These are phyloP conservation scores for Takifugu flavidus DNA, from an alignment of 2,113 vertebrate species.

Conservation along the genomic window DNA sequence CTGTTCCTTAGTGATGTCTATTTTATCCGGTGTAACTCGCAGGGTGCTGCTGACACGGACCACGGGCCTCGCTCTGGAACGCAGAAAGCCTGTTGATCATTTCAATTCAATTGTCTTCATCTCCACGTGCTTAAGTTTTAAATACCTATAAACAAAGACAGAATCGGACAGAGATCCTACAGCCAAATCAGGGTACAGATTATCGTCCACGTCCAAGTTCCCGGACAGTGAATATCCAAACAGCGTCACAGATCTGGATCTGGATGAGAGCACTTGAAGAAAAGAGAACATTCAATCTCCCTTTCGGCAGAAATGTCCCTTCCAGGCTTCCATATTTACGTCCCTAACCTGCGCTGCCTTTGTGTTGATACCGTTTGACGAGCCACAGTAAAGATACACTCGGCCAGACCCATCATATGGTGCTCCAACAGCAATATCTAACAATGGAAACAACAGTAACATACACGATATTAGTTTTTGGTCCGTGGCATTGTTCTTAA, in stretches of 20 bases:
- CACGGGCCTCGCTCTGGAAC: slow-evolving; percentile 82
- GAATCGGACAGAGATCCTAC: slow-evolving; percentile 90
- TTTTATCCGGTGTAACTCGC: slow-evolving; percentile 71
- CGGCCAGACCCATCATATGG: slow-evolving; percentile 83
- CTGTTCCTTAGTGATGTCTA: slow-evolving; percentile 47
- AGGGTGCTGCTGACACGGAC: slow-evolving; percentile 79
- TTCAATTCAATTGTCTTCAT: no score
- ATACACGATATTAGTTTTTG: no score
- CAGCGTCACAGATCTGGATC: slow-evolving; percentile 61
- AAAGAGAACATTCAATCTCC: not conserved
- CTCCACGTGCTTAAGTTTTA: not conserved
- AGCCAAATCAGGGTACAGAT: slow-evolving; percentile 90
- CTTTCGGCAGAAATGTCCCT: not conserved
- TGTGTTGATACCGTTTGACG: slow-evolving; percentile 75
- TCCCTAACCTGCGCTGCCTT: slow-evolving; percentile 82
- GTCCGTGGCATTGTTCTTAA: not conserved
- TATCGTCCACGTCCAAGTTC: slow-evolving; percentile 91
- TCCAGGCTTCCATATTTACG: not conserved
- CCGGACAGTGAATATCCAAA: slow-evolving; percentile 95
- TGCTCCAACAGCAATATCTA: slow-evolving; percentile 90
- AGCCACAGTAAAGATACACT: slow-evolving; percentile 87
- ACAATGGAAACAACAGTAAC: slow-evolving; percentile 22
- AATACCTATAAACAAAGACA: slow-evolving; percentile 70
- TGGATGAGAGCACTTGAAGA: slow-evolving; percentile 75
- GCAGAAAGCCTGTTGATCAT: not conserved